Evolutionary conservation across 1,140 invertebrate species (phyloP).

Genomic region (Heliconius eleuchia): DNA sequence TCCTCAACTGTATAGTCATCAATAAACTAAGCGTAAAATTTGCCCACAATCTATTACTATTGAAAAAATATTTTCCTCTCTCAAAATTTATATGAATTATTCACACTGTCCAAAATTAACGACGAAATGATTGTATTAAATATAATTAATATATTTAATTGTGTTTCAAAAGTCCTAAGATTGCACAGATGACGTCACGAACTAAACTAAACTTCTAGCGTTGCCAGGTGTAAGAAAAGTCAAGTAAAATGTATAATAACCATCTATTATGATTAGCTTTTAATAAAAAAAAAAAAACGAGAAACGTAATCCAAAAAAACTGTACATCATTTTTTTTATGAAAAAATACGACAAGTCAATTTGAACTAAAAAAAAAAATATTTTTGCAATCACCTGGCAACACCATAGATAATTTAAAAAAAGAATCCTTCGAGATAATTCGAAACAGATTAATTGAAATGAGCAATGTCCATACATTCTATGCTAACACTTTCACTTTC

Average conservation of each 20-base stretch:
- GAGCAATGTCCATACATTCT: slow-evolving; percentile 31
- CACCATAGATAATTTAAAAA: neutral
- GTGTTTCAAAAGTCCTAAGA: slow-evolving; percentile 22
- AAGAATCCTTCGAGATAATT: slow-evolving; percentile 22
- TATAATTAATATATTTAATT: slow-evolving; percentile 12
- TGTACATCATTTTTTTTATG: no score
- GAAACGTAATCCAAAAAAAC: no score
- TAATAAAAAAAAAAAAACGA: neutral
- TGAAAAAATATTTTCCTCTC: slow-evolving; percentile 64
- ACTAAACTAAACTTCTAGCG: slow-evolving; percentile 24
- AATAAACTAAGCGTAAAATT: slow-evolving; percentile 63
- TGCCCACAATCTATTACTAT: slow-evolving; percentile 55
- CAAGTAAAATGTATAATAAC: neutral
- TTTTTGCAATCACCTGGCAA: neutral
- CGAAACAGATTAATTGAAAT: slow-evolving; percentile 31
- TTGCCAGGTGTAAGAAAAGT: neutral
- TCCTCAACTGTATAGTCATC: slow-evolving; percentile 71
- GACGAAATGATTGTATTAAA: neutral
- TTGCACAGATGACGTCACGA: slow-evolving; percentile 34
- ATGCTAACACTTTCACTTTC: neutral
- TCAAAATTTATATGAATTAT: slow-evolving; percentile 27
- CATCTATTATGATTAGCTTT: neutral
- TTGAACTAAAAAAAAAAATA: neutral
- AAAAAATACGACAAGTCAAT: neutral
- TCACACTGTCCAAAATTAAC: slow-evolving; percentile 17